These are phyloP conservation scores for Microplitis deprimator DNA, from an alignment of 2,888 invertebrate genomes.

Conservation along the genomic window DNA sequence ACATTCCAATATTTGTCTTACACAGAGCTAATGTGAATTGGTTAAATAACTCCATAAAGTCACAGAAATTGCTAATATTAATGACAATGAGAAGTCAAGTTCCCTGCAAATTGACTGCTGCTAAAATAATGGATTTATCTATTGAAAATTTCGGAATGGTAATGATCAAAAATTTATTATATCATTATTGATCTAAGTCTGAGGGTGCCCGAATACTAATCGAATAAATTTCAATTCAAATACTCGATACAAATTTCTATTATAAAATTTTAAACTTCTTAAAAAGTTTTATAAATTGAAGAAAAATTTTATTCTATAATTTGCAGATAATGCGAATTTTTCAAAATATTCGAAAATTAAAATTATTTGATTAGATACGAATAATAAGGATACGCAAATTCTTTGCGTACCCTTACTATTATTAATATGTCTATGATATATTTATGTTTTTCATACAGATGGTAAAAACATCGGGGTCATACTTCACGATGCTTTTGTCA, in stretches of 20 bases:
- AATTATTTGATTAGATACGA: no score
- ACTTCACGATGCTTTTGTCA: not conserved
- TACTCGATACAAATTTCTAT: no score
- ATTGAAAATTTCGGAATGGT: not conserved
- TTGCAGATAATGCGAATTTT: no score
- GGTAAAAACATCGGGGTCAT: not conserved
- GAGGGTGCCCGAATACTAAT: no score
- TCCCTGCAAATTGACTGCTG: not conserved
- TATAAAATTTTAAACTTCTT: no score
- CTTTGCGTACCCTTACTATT: not conserved
- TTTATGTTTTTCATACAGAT: not conserved
- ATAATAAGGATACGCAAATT: no score
- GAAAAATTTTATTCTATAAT: no score
- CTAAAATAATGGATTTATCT: not conserved
- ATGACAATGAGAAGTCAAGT: not conserved
- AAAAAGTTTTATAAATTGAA: no score
- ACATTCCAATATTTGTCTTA: no score
- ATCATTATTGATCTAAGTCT: not conserved
- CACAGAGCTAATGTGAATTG: not conserved
- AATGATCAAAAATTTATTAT: not conserved
- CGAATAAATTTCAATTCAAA: no score
- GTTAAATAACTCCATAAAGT: not conserved
- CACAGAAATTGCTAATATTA: not conserved
- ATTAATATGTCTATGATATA: not conserved
- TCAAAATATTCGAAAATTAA: no score